Evolutionary conservation across 2,888 invertebrate species (phyloP).

Genomic region (Diarsia rubi): DNA sequence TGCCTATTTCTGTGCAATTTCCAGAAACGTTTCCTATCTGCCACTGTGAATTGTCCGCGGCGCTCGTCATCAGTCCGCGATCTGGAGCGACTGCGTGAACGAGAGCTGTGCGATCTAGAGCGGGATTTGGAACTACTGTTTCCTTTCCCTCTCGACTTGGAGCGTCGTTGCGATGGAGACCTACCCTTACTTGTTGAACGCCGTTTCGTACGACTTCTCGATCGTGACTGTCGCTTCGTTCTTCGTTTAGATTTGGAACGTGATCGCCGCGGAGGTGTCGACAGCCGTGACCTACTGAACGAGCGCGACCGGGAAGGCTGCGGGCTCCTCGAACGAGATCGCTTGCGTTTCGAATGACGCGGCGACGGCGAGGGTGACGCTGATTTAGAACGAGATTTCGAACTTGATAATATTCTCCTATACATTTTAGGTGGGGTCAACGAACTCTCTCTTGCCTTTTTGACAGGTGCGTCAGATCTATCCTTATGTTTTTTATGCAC

Average conservation of each 20-base stretch:
- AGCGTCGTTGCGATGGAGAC: conserved; percentile 72
- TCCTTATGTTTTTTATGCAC: conserved; percentile 74
- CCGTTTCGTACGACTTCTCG: conserved; percentile 75
- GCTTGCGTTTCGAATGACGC: conserved; percentile 70
- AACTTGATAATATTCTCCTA: conserved; percentile 79
- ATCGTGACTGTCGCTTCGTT: conserved; percentile 72
- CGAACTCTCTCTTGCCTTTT: conserved; percentile 79
- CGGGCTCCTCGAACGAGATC: conserved; percentile 63
- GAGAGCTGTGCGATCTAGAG: conserved; percentile 74
- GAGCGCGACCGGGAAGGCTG: conserved; percentile 71
- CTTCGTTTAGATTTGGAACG: conserved; percentile 75
- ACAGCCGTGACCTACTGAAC: conserved; percentile 72
- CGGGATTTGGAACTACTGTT: conserved; percentile 71
- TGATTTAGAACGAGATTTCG: conserved; percentile 78
- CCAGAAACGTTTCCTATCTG: conserved; percentile 87
- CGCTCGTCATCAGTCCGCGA: conserved; percentile 84
- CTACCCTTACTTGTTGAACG: conserved; percentile 72
- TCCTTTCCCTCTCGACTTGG: conserved; percentile 73
- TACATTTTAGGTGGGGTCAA: conserved; percentile 86
- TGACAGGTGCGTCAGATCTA: conserved; percentile 72
- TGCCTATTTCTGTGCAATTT: conserved; percentile 82
- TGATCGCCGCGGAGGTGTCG: conserved; percentile 71
- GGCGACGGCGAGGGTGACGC: conserved; percentile 65
- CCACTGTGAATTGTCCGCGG: conserved; percentile 87
- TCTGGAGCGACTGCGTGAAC: conserved; percentile 77